phyloP scores from a whole-genome alignment of 2,888 invertebrate genomes.

The Meta bourneti region DNA sequence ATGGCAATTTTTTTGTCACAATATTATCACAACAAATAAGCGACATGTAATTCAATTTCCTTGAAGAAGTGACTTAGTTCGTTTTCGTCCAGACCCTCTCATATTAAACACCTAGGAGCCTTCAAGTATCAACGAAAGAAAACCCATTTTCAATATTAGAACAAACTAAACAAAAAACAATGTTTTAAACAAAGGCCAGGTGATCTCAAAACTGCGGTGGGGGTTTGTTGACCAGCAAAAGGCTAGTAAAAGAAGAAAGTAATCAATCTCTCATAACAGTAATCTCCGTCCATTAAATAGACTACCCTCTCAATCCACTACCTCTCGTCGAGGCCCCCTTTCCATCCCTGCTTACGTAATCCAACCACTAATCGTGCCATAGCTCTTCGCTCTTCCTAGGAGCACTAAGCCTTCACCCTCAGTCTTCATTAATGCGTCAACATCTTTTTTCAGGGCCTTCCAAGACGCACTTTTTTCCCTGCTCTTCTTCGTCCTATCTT shows the following conservation, averaged over 20 bases:
- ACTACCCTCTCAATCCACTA: background rate
- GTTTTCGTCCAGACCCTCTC: too few species aligned
- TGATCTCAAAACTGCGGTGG: background rate
- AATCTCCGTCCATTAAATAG: slow-evolving; percentile 29
- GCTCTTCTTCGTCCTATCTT: background rate
- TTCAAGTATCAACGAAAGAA: too few species aligned
- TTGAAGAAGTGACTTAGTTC: too few species aligned
- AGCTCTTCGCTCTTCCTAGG: background rate
- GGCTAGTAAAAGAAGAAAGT: background rate
- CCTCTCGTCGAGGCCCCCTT: background rate
- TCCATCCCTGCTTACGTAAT: background rate
- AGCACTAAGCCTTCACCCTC: background rate
- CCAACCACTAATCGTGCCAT: slow-evolving; percentile 35
- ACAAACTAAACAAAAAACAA: too few species aligned
- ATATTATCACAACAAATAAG: too few species aligned
- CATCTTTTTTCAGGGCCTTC: background rate
- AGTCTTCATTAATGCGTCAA: slow-evolving; percentile 34
- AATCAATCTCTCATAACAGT: slow-evolving; percentile 1
- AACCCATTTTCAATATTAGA: too few species aligned
- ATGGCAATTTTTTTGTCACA: too few species aligned
- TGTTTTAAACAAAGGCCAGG: too few species aligned
- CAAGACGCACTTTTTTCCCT: background rate
- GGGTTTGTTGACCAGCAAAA: background rate
- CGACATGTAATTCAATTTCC: too few species aligned
- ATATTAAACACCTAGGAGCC: too few species aligned